A percentile compares a stretch with the other conserved stretches of the same genome.
phyloP scores from a whole-genome alignment of 1,140 invertebrate species.

The Sinella curviseta region DNA sequence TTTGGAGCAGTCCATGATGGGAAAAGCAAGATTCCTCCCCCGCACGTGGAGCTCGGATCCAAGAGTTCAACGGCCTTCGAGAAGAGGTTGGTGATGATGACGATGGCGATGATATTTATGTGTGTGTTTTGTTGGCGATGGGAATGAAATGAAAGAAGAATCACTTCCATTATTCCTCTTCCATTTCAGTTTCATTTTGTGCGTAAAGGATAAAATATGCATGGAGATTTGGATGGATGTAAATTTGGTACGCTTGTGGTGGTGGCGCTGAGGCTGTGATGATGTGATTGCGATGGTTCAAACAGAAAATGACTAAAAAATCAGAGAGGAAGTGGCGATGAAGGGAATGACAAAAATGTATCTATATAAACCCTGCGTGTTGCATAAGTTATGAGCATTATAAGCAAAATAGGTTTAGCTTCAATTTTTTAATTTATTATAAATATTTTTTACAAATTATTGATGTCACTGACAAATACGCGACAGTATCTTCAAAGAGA shows the following conservation, averaged over 20 bases:
- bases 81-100: conserved; percentile 1
- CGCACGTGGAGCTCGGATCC: conserved; percentile 42
- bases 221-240: not conserved
- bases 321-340: too few relatives aligned
- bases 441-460: too few relatives aligned
- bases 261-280: too few relatives aligned
- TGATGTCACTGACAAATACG: too few relatives aligned
- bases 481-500: too few relatives aligned
- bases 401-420: too few relatives aligned
- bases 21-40: conserved; percentile 38
- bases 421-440: too few relatives aligned
- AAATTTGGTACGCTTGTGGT: not conserved
- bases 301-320: too few relatives aligned
- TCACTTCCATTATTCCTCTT: not conserved
- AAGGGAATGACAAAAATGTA: too few relatives aligned
- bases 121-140: not conserved
- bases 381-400: too few relatives aligned
- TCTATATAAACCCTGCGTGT: too few relatives aligned
- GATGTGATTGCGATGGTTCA: too few relatives aligned
- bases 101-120: not conserved
- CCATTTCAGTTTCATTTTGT: not conserved
- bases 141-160: conserved; percentile 1
- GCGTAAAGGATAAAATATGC: not conserved
- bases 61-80: conserved; percentile 45
- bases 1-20: conserved; percentile 34